Evolutionary conservation across 1,140 invertebrate genomes (phyloP), one percentile per base, ranked within the genome.

Genomic region (Drosophila burlai): DNA sequence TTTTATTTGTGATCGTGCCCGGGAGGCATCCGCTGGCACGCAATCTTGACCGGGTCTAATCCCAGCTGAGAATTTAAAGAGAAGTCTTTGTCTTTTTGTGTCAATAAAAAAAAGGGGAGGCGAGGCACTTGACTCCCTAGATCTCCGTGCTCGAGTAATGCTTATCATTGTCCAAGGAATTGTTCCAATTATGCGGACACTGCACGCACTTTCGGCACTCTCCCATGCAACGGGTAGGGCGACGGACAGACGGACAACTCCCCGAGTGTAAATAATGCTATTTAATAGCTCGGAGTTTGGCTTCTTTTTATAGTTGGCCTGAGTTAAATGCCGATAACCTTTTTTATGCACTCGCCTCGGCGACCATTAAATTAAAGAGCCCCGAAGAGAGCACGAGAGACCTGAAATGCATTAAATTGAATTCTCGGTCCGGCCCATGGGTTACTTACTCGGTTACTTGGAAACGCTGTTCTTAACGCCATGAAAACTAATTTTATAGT

Each of bases 401-500:
- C 84, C 69, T 67, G 67, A 89, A 57, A 85, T 89, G 81, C 84
- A 90, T 90, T 84, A 90, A 89, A 89, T 90, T 90, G 78, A 90
- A 89, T 85, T 90, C 72, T 75, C 34, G 49, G 49, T 11, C 47
- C 11, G 36, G 62, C 36, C 62, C 61, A 58, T 58, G 38, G 26
- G 36, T 57, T 57, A 55, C 52, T 55, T 58, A n/a, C 38, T 72
- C 55, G 18, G 29, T 73, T 73, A 74, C 68, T 73, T 58, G 68
- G 71, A 73, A 85, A 90, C 71, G 85, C 78, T 72, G 83, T 90
- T 81, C 80, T 90, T 89, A 90, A 90, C 85, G 84, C 84, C 84
- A 89, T 89, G 84, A 89, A 89, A 89, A 84, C 84, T 90, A 90
- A 89, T 90, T 89, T 89, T 84, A 89, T 89, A 80, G 83, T 84